A percentile compares a stretch with the other conserved stretches of the same genome.
Conservation (phyloP, 2,797 vertebrate genomes). For the Malurus splendens region DNA sequence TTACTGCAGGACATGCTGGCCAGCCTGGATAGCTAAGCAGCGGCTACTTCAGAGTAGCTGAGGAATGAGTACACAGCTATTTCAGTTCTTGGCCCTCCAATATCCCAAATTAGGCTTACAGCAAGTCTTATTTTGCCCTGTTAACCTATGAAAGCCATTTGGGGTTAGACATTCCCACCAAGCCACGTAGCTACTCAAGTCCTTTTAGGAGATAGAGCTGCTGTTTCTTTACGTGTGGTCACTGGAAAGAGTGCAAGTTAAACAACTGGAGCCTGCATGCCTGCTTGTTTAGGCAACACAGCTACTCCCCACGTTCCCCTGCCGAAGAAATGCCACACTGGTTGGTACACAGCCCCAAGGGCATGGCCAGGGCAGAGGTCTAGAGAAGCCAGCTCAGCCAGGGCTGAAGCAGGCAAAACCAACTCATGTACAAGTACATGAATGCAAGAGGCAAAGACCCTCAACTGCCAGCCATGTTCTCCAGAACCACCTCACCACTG, state of each 20-base stretch:
- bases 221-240: conserved; percentile 54
- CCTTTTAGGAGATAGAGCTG: conserved; percentile 45
- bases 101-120: conserved; percentile 48
- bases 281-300: conserved; percentile 63
- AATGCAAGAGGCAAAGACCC: neutral
- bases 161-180: conserved; percentile 57
- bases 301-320: neutral
- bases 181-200: conserved; percentile 51
- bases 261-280: conserved; percentile 44
- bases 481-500: neutral
- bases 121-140: conserved; percentile 48
- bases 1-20: neutral
- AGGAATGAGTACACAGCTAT: conserved; percentile 52
- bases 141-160: conserved; percentile 52
- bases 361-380: neutral
- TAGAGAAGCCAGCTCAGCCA: neutral
- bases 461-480: rapidly evolving
- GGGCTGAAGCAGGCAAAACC: neutral
- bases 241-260: conserved; percentile 57
- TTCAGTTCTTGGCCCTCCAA: conserved; percentile 51
- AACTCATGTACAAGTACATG: rapidly evolving
- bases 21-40: conserved; percentile 14
- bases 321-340: conserved; percentile 18
- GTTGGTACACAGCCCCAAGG: conserved; percentile 26
- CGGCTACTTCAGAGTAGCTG: conserved; percentile 51